Evolutionary conservation across 2,888 invertebrate species (phyloP).

Genomic region (Homarus gammarus): DNA sequence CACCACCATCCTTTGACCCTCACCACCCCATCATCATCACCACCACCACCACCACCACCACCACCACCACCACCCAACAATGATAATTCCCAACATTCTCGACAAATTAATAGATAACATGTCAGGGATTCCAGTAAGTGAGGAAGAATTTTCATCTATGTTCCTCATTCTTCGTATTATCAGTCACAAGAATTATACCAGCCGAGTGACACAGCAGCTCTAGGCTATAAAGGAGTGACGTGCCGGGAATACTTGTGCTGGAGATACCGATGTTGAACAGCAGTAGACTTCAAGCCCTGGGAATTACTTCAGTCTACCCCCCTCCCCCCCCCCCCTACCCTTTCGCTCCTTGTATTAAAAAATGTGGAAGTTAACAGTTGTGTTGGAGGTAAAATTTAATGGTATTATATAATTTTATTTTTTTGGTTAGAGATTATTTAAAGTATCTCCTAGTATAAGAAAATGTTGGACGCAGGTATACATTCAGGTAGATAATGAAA

Average conservation of each 20-base stretch:
- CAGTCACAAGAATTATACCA: not conserved
- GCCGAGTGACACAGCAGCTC: not conserved
- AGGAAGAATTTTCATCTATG: not conserved
- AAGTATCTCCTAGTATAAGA: no score
- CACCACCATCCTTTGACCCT: no score
- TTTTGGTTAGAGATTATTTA: no score
- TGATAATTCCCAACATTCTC: not conserved
- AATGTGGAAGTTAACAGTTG: not conserved
- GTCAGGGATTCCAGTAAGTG: not conserved
- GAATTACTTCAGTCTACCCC: not conserved
- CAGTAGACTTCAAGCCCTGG: not conserved
- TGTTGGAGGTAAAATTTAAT: no score
- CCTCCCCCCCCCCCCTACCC: not conserved
- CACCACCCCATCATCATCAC: no score
- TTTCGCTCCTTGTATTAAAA: not conserved
- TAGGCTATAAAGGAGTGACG: not conserved
- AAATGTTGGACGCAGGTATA: no score
- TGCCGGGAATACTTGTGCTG: not conserved
- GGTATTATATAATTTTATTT: no score
- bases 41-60: no score
- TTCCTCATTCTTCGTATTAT: not conserved
- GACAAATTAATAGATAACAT: slow-evolving; percentile 5
- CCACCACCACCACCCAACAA: not conserved
- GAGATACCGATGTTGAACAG: not conserved
- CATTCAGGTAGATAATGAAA: no score